These are phyloP conservation scores for Leucoraja erinaceus DNA, from an alignment of 2,113 vertebrate species.

Conservation along the genomic window DNA sequence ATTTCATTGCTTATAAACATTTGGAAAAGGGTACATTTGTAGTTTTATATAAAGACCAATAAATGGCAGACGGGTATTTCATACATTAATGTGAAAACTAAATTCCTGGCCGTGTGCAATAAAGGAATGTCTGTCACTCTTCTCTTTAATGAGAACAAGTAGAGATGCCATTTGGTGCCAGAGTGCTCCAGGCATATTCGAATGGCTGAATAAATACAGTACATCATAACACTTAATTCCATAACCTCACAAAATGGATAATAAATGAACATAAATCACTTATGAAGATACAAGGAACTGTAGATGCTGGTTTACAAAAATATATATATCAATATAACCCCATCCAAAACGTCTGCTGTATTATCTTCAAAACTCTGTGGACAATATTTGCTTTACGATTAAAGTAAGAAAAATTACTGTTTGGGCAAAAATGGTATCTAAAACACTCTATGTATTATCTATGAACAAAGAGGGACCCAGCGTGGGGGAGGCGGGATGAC, in stretches of 20 bases:
- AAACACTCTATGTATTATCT: neutral
- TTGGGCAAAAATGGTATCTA: neutral
- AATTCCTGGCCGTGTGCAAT: neutral
- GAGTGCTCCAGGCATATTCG: no score
- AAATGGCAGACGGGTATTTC: neutral
- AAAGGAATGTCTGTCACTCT: no score
- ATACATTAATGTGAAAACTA: neutral
- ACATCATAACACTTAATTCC: neutral
- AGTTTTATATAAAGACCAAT: neutral
- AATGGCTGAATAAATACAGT: neutral
- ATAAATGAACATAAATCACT: neutral
- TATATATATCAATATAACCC: neutral
- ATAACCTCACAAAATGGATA: neutral
- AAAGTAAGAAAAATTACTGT: neutral
- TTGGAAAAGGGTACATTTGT: neutral
- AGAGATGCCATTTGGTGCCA: neutral
- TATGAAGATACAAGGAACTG: no score
- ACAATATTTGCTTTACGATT: neutral
- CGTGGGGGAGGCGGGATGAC: no score
- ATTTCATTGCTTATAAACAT: neutral
- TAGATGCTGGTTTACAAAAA: no score
- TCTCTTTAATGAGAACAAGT: neutral
- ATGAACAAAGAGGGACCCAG: no score
- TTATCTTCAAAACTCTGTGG: neutral
- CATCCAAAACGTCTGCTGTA: neutral